Conservation (phyloP, 2,797 vertebrate species). For the Chiloscyllium punctatum region DNA sequence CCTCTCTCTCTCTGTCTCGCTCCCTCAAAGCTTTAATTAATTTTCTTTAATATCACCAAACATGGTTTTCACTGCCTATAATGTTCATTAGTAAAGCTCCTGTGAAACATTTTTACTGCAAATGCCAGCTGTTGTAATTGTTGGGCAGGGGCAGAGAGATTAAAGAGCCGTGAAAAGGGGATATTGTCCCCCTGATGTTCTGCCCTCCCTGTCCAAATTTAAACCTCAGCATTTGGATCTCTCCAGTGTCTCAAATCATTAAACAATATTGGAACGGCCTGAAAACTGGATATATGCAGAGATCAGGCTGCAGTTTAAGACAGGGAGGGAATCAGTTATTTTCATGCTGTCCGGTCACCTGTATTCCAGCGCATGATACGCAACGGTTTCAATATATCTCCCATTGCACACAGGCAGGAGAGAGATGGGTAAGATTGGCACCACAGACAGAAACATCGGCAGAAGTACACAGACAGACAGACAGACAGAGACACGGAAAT, state of each 20-base stretch:
- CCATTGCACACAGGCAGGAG: too few species aligned
- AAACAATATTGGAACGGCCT: background rate
- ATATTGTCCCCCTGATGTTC: background rate
- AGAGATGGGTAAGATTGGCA: too few species aligned
- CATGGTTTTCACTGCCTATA: background rate
- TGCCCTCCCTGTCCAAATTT: background rate
- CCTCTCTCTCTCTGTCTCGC: too few species aligned
- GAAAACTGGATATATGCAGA: background rate
- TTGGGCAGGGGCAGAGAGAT: background rate
- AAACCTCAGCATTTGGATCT: background rate
- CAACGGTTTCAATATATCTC: too few species aligned
- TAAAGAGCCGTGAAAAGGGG: background rate
- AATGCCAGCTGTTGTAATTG: background rate
- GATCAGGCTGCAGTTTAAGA: background rate
- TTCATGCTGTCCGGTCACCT: too few species aligned
- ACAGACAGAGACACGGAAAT: background rate
- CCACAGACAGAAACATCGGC: background rate
- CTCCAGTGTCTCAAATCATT: background rate
- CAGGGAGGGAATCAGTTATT: too few species aligned
- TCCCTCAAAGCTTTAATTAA: background rate
- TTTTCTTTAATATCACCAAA: background rate
- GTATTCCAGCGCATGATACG: too few species aligned
- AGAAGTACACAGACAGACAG: too few species aligned
- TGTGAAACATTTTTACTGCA: background rate
- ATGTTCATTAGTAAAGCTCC: background rate